phyloP scores from a whole-genome alignment of 2,113 vertebrate genomes.

The Gracilinanus agilis region DNA sequence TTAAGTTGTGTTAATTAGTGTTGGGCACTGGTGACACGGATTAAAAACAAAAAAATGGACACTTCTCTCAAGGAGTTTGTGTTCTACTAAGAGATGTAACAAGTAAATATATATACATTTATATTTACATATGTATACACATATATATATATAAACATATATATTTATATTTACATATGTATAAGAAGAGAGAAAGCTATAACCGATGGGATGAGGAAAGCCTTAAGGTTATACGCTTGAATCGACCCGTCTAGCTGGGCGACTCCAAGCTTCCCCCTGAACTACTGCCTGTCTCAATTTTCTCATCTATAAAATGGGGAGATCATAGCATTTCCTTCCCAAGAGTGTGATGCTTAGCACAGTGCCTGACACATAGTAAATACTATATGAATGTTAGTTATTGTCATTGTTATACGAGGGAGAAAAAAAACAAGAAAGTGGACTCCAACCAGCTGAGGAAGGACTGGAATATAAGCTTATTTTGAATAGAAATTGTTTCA shows the following conservation, averaged over 20 bases:
- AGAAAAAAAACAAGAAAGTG: neutral
- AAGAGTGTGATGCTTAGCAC: neutral
- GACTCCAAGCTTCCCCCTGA: too few species aligned
- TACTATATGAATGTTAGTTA: neutral
- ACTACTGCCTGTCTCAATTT: neutral
- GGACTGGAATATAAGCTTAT: neutral
- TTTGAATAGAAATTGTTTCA: neutral
- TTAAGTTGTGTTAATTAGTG: neutral
- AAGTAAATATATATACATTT: neutral
- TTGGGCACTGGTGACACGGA: neutral
- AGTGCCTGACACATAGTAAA: neutral
- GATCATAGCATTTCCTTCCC: neutral
- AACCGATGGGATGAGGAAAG: too few species aligned
- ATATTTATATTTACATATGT: too few species aligned
- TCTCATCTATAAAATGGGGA: neutral
- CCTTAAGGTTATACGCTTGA: too few species aligned
- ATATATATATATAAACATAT: too few species aligned
- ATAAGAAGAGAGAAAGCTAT: too few species aligned
- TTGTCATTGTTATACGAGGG: neutral
- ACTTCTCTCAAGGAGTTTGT: neutral
- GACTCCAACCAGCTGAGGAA: neutral
- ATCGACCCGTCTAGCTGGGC: too few species aligned
- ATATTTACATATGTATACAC: too few species aligned
- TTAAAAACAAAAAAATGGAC: neutral
- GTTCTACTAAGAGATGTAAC: neutral